Base-by-base conservation (phyloP, 1,140 invertebrate genomes). In the Drosophila miranda region DNA sequence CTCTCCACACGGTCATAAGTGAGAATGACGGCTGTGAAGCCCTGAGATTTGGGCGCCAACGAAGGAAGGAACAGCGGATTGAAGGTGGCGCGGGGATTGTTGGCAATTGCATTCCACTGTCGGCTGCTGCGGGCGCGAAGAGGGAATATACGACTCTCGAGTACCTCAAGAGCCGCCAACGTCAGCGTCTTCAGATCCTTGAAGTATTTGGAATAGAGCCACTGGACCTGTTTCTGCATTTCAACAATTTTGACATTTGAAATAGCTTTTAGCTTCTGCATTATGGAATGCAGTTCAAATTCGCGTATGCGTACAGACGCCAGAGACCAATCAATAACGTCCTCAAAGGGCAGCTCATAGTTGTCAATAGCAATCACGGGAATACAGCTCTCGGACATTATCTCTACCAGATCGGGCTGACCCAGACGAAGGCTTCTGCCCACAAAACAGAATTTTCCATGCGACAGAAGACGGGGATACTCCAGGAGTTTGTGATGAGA, bases 141-240 rank as follows among this genome's bases (percentile, higher is more conserved):
- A 0, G 97, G 95, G 92, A 98, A 98, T 21, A 99, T 94, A 62
- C 98, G 94, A 87, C 98, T 96, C 88, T 98, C 96, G n/a, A 99
- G 92, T 75, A 99, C 96, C 89, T 98, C 95, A 46, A 99, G 92
- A 0, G 96, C 94, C 1, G 97, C 97, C 48, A 95, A 84, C 0
- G 95, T 95, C 48, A 99, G 97, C 49, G 92, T 93, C 78, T 95
- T 92, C 63, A 98, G 94, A 38, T 94, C 95, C 34, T 94, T 94
- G 75, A 99, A 98, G 92, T 99, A 99, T 89, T 92, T 94, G 13
- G 95, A 90, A 91, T 96, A 99, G 0, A 97, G 91, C 92, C 94
- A 95, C 53, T 92, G 86, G 0, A 94, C 92, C 91, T 97, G 95
- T 88, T 92, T 91, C 66, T 94, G 94, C 90, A 95, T 92, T 75